Base-by-base conservation (phyloP, 53 echinoderm and acorn worm genomes). In the Henricia sp. region DNA sequence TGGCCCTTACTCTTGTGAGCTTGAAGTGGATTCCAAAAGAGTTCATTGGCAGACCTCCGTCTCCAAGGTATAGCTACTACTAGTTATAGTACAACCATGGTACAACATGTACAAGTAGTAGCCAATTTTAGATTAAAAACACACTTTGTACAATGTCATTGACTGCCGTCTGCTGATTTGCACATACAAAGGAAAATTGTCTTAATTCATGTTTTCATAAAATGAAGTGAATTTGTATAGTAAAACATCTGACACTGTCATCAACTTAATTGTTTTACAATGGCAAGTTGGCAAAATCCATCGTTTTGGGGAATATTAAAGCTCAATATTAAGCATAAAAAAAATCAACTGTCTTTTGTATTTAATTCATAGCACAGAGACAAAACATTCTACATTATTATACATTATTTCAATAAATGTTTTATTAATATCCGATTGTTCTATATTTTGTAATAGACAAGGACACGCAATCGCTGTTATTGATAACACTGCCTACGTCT, bases 401-500 rank as follows among this genome's bases (percentile, higher is more conserved):
- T 35, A 67, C 39, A 37, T 13, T 67, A 20, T 67, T 67, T 34
- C 6, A 25, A 60, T 26, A 60, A 29, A 6, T 25, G 12, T 13
- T 66, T 36, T 14, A 5, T 68, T 4, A 68, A 68, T 40, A 4
- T 4, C 19, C 29, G 39, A 0, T 29, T 37, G 17, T 73, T 32
- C 14, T 32, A 29, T 30, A 64, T 38, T 50, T 30, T 89, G 6
- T 58, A 69, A 32, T 29, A 91, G 91, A 51, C 92, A 92, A 73
- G 92, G 92, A 25, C 92, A 92, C 50, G 83, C 86, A 16, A 63
- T 88, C 9, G 85, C 85, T 46, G 38, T 82, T 20, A 36, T 92
- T 26, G 89, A 86, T 24, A 74, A 89, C 58, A 60, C 82, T 37
- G 92, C 85, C 21, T 92, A 92, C 44, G 42, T 92, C 38, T 92